phyloP scores from a whole-genome alignment of 2,797 vertebrate species.

The Pyrocephalus nanus region DNA sequence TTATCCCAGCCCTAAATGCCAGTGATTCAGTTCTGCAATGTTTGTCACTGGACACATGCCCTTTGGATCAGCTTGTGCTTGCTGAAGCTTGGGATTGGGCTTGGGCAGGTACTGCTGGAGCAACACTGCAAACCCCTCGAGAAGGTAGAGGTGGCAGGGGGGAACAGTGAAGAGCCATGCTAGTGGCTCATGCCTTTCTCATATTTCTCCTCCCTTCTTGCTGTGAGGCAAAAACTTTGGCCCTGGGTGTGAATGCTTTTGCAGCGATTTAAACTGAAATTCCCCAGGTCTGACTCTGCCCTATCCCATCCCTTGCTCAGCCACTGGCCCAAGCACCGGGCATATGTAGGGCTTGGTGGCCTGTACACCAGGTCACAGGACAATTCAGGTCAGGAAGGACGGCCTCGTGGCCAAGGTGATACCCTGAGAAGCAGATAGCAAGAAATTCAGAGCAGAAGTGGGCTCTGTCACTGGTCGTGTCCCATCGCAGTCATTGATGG shows the following conservation, averaged over 20 bases:
- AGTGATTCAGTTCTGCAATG: neutral
- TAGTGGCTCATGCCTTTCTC: neutral
- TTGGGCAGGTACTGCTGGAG: neutral
- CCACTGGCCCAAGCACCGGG: neutral
- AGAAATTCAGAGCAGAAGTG: neutral
- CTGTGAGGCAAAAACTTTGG: fast-evolving
- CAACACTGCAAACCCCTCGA: fast-evolving
- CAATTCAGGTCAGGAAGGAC: neutral
- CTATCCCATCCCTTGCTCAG: neutral
- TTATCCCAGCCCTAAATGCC: neutral
- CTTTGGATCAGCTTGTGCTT: neutral
- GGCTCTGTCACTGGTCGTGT: fast-evolving
- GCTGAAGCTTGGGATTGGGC: neutral
- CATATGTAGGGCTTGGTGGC: neutral
- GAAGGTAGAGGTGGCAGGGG: neutral
- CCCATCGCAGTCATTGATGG: neutral
- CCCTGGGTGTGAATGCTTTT: fast-evolving
- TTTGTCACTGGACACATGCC: neutral
- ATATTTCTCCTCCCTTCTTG: neutral
- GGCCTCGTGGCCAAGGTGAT: neutral
- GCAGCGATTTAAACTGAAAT: neutral
- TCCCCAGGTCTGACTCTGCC: neutral
- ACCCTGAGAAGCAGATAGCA: fast-evolving
- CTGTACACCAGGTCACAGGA: neutral
- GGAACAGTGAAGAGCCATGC: neutral